Evolutionary conservation across 2,888 invertebrate genomes (phyloP), one percentile per base, ranked within the genome.

Genomic region (Clunio marinus): DNA sequence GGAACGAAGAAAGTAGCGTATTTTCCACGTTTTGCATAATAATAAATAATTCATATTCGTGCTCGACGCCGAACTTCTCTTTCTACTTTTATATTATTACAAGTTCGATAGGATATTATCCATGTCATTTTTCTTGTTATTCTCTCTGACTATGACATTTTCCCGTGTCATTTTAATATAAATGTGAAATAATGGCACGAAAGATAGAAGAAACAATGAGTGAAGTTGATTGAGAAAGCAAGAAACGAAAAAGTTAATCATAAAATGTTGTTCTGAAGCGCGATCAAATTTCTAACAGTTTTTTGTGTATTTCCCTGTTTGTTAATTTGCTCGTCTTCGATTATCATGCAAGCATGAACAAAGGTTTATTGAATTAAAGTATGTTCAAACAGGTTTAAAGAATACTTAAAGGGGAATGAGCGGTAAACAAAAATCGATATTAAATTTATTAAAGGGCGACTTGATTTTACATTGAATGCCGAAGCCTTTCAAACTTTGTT

Each of bases 321-420:
- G n/a, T n/a, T n/a, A n/a, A n/a, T n/a, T n/a, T n/a, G n/a, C n/a
- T n/a, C 51, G 22, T 51, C n/a, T 51, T 51, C 51, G 17, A 63
- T 63, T 63, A 63, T 46, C 63, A 27, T 63, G 63, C 63, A 63
- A 63, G 25, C 45, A 63, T 63, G 63, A 63, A 63, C n/a, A 25
- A 13, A 20, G 17, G 22, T n/a, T 32, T n/a, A 32, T n/a, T n/a
- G n/a, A n/a, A n/a, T n/a, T n/a, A n/a, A n/a, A n/a, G n/a, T n/a
- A n/a, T n/a, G n/a, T n/a, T n/a, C n/a, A n/a, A n/a, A n/a, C n/a
- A n/a, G n/a, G n/a, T n/a, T n/a, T n/a, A n/a, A n/a, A n/a, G n/a
- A n/a, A n/a, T n/a, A n/a, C n/a, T n/a, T n/a, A n/a, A n/a, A n/a
- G n/a, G n/a, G n/a, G n/a, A 45, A n/a, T 32, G 59, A 15, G 35